Conservation (phyloP, 1,140 invertebrate genomes). For the Triops longicaudatus region DNA sequence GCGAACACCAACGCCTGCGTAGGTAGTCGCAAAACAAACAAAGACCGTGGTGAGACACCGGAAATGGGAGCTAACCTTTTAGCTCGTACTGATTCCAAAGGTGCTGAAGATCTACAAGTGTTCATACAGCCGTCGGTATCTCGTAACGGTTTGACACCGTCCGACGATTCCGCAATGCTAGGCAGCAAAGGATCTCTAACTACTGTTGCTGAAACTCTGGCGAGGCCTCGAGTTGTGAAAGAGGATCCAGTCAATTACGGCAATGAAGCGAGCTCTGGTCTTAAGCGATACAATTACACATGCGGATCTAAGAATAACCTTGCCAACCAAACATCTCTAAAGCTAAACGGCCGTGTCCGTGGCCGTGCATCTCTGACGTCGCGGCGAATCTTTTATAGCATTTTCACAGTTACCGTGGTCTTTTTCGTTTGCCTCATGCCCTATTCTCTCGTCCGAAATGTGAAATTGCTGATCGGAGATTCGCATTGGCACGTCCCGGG, state of each 20-base stretch:
- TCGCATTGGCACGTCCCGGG: conserved; percentile 32
- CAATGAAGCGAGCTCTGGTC: neutral
- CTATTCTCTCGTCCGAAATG: conserved; percentile 40
- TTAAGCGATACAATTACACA: neutral
- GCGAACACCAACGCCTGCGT: too few species aligned
- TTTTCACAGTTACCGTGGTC: conserved; percentile 37
- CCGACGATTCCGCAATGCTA: neutral
- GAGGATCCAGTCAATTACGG: neutral
- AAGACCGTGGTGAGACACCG: too few species aligned
- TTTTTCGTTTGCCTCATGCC: conserved; percentile 42
- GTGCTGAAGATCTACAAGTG: neutral
- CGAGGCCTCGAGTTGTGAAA: neutral
- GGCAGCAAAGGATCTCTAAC: neutral
- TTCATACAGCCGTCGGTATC: neutral
- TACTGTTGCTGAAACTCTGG: neutral
- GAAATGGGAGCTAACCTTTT: too few species aligned
- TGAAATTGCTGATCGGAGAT: conserved; percentile 34
- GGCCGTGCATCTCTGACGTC: neutral
- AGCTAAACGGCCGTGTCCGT: neutral
- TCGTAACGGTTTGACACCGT: neutral
- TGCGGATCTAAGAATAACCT: neutral
- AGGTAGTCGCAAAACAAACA: too few species aligned
- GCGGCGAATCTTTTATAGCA: conserved; percentile 34
- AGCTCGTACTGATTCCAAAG: neutral
- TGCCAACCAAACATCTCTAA: neutral